Percentiles rank a stretch among this genome's conserved stretches.
These are phyloP conservation scores for Trematomus loennbergii DNA, from an alignment of 2,113 vertebrate genomes.

Conservation along the genomic window DNA sequence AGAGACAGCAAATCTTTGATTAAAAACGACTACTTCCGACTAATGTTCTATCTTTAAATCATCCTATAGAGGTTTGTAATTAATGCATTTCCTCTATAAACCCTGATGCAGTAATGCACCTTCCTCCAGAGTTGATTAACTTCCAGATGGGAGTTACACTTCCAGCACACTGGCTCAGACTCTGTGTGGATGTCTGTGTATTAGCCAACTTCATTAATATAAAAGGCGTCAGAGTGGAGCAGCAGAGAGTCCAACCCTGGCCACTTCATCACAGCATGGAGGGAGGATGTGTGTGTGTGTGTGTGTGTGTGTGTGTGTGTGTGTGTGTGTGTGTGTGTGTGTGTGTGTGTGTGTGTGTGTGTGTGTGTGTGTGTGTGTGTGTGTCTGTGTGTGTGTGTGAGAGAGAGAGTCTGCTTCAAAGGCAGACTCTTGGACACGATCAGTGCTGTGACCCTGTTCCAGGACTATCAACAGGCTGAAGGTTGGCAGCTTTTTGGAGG, in stretches of 20 bases:
- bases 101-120: conserved; percentile 29
- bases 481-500: conserved; percentile 75
- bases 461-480: conserved; percentile 78
- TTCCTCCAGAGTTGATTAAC: conserved; percentile 65
- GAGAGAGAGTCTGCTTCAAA: conserved; percentile 71
- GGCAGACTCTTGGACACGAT: conserved; percentile 79
- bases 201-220: conserved; percentile 78
- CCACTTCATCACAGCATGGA: conserved; percentile 61
- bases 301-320: conserved; percentile 22
- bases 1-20: conserved; percentile 20
- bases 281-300: conserved; percentile 32
- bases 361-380: too few relatives aligned
- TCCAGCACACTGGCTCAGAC: conserved; percentile 44
- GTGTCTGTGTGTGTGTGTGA: too few relatives aligned
- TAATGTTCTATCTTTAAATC: not conserved
- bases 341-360: too few relatives aligned
- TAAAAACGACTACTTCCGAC: too few relatives aligned
- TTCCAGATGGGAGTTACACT: conserved; percentile 58
- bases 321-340: conserved; percentile 19
- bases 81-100: not conserved
- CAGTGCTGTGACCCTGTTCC: conserved; percentile 75
- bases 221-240: conserved; percentile 55
- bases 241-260: conserved; percentile 54
- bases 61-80: not conserved
- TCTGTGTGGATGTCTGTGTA: conserved; percentile 56